phyloP scores from a whole-genome alignment of 2,797 vertebrate species.

The Acestrorhynchus altus region DNA sequence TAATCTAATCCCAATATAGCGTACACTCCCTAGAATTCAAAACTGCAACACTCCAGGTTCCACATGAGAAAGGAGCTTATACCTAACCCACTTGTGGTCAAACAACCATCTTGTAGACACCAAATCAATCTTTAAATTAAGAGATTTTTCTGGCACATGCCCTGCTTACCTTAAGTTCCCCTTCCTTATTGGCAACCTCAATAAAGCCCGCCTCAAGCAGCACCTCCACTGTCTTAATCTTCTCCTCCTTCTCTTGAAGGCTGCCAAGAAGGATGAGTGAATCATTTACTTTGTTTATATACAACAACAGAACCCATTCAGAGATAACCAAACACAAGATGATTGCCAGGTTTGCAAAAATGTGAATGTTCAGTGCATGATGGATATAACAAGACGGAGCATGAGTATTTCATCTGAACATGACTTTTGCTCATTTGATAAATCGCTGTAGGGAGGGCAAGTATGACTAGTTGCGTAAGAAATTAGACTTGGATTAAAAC shows the following conservation, averaged over 20 bases:
- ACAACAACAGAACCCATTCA: neutral
- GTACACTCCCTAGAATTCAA: too few relatives aligned
- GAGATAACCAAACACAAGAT: neutral
- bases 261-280: constrained; percentile 65
- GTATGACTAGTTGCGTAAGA: constrained; percentile 12
- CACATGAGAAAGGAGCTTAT: too few relatives aligned
- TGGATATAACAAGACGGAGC: neutral
- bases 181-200: constrained; percentile 94
- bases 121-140: too few relatives aligned
- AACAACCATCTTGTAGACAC: too few relatives aligned
- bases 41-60: too few relatives aligned
- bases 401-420: neutral
- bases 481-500: neutral
- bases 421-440: neutral
- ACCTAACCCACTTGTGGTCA: too few relatives aligned
- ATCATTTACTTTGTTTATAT: neutral
- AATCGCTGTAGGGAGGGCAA: neutral
- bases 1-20: too few relatives aligned
- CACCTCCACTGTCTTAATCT: constrained; percentile 91
- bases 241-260: constrained; percentile 90
- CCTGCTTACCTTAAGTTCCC: constrained; percentile 86
- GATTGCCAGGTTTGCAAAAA: neutral
- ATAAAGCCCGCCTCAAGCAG: constrained; percentile 93
- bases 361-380: neutral
- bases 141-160: neutral